These are phyloP conservation scores for Scalopus aquaticus DNA, from an alignment of 2,113 vertebrate genomes.

Conservation along the genomic window DNA sequence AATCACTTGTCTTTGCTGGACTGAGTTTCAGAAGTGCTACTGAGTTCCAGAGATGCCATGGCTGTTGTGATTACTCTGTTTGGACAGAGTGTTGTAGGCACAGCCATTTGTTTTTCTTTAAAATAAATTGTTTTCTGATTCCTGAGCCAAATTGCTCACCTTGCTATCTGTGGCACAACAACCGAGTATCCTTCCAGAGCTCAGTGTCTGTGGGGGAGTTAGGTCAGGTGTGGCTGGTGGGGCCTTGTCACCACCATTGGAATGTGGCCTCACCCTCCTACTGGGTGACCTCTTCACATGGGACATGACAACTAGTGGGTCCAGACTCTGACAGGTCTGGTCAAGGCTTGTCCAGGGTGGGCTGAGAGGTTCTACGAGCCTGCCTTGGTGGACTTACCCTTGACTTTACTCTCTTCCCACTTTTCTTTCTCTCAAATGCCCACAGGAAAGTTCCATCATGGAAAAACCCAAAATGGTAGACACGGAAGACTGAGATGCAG, in stretches of 20 bases:
- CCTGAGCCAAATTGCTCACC: background rate
- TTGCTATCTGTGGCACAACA: background rate
- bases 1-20: conserved; percentile 22
- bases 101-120: background rate
- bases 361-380: too few species aligned
- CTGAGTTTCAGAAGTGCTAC: conserved; percentile 40
- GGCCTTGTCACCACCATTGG: background rate
- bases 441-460: background rate
- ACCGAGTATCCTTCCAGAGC: background rate
- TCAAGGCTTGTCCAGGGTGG: background rate
- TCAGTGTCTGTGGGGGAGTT: conserved; percentile 6
- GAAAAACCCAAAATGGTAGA: background rate
- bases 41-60: conserved; percentile 47
- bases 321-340: background rate
- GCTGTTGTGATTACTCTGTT: background rate
- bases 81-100: background rate
- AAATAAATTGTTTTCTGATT: conserved; percentile 57
- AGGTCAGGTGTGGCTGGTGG: background rate
- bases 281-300: background rate
- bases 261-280: conserved; percentile 38
- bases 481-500: background rate
- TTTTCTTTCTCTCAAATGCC: background rate
- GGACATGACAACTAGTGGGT: background rate
- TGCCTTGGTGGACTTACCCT: background rate
- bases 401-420: background rate